Evolutionary conservation across 2,888 invertebrate genomes (phyloP).

Genomic region (Stenichneumon culpator): DNA sequence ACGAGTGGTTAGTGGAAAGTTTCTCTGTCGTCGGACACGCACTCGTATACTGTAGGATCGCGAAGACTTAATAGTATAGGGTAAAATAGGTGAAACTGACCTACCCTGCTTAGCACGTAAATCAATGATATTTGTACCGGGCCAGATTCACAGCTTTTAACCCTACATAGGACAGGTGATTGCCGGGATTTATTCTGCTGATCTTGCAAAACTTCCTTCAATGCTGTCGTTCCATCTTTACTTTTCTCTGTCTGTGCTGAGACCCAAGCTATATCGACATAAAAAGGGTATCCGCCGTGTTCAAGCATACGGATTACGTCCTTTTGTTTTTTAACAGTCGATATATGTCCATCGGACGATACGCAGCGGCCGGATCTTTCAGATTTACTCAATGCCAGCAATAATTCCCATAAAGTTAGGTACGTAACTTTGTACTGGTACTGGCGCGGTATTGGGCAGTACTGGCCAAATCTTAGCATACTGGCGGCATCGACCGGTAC

Average conservation of each 20-base stretch:
- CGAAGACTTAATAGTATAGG: background rate
- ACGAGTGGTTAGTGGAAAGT: constrained; percentile 57
- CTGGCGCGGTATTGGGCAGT: too few relatives aligned
- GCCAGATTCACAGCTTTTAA: background rate
- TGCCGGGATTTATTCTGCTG: background rate
- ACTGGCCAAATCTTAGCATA: too few relatives aligned
- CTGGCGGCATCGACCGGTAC: too few relatives aligned
- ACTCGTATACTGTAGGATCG: background rate
- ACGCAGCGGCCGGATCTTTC: background rate
- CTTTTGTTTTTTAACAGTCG: background rate
- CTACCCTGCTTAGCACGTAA: too few relatives aligned
- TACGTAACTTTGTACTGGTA: too few relatives aligned
- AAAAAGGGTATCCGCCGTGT: too few relatives aligned
- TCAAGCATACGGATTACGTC: too few relatives aligned
- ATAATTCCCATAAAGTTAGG: background rate
- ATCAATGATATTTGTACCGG: too few relatives aligned
- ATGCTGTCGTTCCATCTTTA: background rate
- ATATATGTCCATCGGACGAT: background rate
- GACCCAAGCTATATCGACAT: background rate
- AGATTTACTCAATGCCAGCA: background rate
- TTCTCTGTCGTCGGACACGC: background rate
- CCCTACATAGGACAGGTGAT: background rate
- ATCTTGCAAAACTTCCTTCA: background rate
- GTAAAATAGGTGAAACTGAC: background rate
- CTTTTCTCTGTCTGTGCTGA: background rate